Evolutionary conservation across 2,113 vertebrate genomes (phyloP).

Genomic region (Conger conger): DNA sequence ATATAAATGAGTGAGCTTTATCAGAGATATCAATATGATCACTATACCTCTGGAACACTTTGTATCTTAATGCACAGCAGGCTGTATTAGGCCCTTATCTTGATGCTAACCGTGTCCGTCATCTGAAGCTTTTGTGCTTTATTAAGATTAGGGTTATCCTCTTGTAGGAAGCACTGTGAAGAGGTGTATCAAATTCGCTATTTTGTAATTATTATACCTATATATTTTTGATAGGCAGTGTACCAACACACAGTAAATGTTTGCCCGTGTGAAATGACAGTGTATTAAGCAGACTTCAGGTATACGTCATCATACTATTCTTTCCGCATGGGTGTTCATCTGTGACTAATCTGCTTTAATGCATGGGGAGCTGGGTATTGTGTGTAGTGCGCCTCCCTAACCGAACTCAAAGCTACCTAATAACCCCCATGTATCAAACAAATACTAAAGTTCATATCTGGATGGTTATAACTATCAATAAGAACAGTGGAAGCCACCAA

Average conservation of each 20-base stretch:
- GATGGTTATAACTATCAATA: slow-evolving; percentile 17
- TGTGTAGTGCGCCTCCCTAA: not conserved
- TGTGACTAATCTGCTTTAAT: not conserved
- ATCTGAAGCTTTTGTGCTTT: not conserved
- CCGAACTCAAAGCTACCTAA: not conserved
- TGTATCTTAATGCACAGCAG: not conserved
- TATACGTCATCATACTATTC: too few species aligned
- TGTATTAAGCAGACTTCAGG: too few species aligned
- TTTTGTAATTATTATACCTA: not conserved
- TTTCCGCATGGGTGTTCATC: too few species aligned
- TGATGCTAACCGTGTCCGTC: not conserved
- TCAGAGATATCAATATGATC: too few species aligned
- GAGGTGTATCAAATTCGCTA: not conserved
- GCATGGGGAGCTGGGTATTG: not conserved
- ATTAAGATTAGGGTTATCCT: not conserved
- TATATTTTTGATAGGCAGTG: not conserved
- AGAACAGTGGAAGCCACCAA: slow-evolving; percentile 32
- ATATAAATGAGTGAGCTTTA: too few species aligned
- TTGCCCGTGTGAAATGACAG: too few species aligned
- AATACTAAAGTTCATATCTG: not conserved
- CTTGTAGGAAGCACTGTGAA: not conserved
- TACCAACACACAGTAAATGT: not conserved
- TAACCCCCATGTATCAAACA: not conserved
- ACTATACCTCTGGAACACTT: not conserved
- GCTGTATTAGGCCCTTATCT: not conserved